These are phyloP conservation scores for Gadus macrocephalus DNA, from an alignment of 2,113 vertebrate species.

Conservation along the genomic window DNA sequence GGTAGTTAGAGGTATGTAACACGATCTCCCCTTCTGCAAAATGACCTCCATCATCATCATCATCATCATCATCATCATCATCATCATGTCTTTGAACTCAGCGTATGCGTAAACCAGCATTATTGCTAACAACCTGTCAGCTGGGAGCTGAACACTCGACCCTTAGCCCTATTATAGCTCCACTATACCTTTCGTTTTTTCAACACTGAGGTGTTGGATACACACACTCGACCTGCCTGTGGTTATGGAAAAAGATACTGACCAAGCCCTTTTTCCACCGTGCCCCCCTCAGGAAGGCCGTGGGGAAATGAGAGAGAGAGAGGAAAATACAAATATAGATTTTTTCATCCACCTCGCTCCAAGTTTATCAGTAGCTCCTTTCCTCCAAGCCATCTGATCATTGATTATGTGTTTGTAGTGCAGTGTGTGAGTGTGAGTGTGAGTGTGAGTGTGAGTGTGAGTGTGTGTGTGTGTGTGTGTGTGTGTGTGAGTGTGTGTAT, in stretches of 20 bases:
- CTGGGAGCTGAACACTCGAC: too few species aligned
- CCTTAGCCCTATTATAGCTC: too few species aligned
- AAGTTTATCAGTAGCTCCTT: constrained; percentile 6
- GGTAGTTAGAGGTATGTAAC: too few species aligned
- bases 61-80: too few species aligned
- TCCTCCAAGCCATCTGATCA: constrained; percentile 30
- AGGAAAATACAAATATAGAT: constrained; percentile 47
- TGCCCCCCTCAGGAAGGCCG: constrained; percentile 3
- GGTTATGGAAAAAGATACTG: constrained; percentile 11
- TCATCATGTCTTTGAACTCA: too few species aligned
- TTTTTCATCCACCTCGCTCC: constrained; percentile 29
- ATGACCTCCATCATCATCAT: too few species aligned
- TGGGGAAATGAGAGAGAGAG: constrained; percentile 23
- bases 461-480: neutral
- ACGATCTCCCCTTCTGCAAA: too few species aligned
- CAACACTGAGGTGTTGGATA: neutral
- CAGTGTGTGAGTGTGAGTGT: neutral
- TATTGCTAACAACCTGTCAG: too few species aligned
- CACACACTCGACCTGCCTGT: neutral
- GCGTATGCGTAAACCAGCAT: too few species aligned
- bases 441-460: neutral
- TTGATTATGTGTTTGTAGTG: constrained; percentile 33
- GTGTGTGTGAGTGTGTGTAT: constrained; percentile 4
- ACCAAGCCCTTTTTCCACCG: constrained; percentile 5
- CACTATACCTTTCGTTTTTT: too few species aligned